phyloP scores from a whole-genome alignment of 2,113 vertebrate genomes.

The Cephalopholis sonnerati region DNA sequence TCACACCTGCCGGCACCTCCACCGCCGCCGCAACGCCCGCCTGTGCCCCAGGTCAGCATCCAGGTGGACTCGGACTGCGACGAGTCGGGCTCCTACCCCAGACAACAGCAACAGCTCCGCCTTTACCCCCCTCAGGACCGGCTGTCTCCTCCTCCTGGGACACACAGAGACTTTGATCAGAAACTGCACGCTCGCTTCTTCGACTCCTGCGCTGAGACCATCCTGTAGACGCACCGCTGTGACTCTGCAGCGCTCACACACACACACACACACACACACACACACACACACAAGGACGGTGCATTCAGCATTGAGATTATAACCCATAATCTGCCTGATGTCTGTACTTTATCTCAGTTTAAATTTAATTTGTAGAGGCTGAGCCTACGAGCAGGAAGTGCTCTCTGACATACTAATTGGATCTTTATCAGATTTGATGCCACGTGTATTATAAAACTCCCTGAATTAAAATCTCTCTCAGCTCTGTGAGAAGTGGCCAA shows the following conservation, averaged over 20 bases:
- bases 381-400: neutral
- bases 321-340: neutral
- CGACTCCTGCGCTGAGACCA: conserved; percentile 86
- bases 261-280: neutral
- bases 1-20: conserved; percentile 55
- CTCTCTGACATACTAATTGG: neutral
- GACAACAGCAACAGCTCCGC: conserved; percentile 9
- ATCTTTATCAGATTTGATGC: neutral
- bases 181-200: conserved; percentile 34
- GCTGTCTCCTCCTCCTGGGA: neutral
- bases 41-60: conserved; percentile 88
- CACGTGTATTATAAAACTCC: neutral
- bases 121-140: neutral
- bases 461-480: neutral
- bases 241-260: too few relatives aligned
- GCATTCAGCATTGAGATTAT: conserved; percentile 23
- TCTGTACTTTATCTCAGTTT: neutral
- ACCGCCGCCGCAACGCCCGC: conserved; percentile 48
- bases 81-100: conserved; percentile 77
- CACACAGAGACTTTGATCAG: conserved; percentile 1
- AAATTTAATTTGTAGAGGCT: neutral
- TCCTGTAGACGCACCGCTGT: conserved; percentile 77
- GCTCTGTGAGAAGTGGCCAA: neutral
- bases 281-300: conserved; percentile 9
- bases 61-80: conserved; percentile 89